These are phyloP conservation scores for Syndactyla subalaris DNA, from an alignment of 2,797 vertebrate genomes.

Conservation along the genomic window DNA sequence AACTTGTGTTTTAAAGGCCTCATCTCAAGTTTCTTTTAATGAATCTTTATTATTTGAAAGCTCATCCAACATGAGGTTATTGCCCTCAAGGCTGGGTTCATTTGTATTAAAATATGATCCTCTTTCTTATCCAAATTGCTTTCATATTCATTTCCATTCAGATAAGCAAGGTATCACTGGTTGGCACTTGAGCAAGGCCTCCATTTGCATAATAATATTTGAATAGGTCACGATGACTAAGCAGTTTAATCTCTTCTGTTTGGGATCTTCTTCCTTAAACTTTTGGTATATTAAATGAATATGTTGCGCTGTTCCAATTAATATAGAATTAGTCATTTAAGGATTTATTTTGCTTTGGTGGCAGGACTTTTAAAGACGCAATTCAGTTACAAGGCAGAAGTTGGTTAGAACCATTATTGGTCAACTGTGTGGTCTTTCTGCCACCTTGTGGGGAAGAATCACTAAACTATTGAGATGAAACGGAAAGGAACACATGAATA, in stretches of 20 bases:
- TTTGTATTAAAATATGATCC: conserved; percentile 13
- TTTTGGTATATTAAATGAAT: not conserved
- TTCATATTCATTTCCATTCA: conserved; percentile 1
- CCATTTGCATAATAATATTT: conserved; percentile 25
- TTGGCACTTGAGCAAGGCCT: not conserved
- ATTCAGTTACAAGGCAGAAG: not conserved
- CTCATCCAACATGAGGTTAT: not conserved
- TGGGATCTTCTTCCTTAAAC: not conserved
- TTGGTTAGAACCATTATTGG: not conserved
- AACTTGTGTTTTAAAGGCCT: not conserved
- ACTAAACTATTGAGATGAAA: conserved; percentile 43
- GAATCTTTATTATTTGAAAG: not conserved
- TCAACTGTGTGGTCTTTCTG: conserved; percentile 76
- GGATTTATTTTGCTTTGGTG: not conserved
- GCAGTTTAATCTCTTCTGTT: conserved; percentile 28
- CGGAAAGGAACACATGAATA: not conserved
- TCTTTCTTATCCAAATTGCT: conserved; percentile 19
- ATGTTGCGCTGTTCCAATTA: not conserved
- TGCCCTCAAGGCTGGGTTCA: not conserved
- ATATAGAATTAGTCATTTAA: not conserved
- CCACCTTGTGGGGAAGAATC: conserved; percentile 80
- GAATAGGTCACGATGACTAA: conserved; percentile 32
- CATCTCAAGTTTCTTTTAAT: not conserved
- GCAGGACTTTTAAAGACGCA: not conserved
- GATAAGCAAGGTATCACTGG: not conserved